phyloP scores from a whole-genome alignment of 1,140 invertebrate species.

The Anoplolepis gracilipes region DNA sequence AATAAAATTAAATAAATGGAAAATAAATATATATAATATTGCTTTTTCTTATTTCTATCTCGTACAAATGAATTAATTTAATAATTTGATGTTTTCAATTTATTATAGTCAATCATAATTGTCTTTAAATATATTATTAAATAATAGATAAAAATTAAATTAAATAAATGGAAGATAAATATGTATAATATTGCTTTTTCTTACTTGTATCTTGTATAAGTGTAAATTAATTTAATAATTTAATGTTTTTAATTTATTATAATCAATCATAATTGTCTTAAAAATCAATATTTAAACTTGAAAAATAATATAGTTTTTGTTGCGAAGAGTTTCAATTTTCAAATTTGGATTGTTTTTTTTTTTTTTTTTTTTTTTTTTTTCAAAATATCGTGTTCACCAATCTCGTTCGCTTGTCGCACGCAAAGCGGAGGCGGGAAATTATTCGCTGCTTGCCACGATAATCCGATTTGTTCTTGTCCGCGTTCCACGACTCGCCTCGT shows the following conservation, averaged over 20 bases:
- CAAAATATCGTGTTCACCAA: not conserved
- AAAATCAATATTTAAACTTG: not conserved
- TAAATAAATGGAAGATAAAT: not conserved
- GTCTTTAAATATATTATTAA: too few species aligned
- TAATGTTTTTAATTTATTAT: not conserved
- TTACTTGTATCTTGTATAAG: not conserved
- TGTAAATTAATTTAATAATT: not conserved
- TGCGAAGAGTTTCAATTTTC: not conserved
- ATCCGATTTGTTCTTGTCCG: slow-evolving; percentile 47
- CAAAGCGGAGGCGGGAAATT: slow-evolving; percentile 16
- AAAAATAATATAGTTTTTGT: not conserved
- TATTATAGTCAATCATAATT: not conserved
- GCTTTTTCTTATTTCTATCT: not conserved
- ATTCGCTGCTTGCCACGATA: slow-evolving; percentile 25
- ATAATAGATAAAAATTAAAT: too few species aligned
- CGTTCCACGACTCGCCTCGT: slow-evolving; percentile 1
- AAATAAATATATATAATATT: not conserved
- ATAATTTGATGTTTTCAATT: not conserved
- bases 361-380: too few species aligned
- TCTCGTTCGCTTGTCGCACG: not conserved
- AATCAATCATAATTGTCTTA: not conserved
- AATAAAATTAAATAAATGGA: not conserved
- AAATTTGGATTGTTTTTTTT: not conserved
- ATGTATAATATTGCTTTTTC: not conserved
- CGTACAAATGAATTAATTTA: not conserved